These are phyloP conservation scores for Microtus pennsylvanicus DNA, from an alignment of 2,113 vertebrate genomes.

Conservation along the genomic window DNA sequence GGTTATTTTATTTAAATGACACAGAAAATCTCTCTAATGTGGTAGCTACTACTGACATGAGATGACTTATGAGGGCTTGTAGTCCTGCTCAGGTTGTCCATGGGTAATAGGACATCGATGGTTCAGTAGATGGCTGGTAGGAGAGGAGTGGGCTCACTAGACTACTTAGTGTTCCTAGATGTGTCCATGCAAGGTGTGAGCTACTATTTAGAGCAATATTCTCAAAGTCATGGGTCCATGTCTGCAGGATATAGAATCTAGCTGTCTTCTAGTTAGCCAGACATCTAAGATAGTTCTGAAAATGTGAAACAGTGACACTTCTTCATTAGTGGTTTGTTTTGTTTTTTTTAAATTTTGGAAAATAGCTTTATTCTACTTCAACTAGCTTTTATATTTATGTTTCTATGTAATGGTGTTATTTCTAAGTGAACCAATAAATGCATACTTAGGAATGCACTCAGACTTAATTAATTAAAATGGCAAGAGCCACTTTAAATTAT, in stretches of 20 bases:
- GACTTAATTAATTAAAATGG: constrained; percentile 41
- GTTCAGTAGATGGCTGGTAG: neutral
- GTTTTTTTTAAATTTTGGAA: neutral
- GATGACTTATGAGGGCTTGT: neutral
- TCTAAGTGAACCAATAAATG: constrained; percentile 45
- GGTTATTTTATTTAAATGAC: neutral
- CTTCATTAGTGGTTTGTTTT: neutral
- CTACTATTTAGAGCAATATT: neutral
- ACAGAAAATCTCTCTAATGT: neutral
- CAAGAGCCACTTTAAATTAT: constrained; percentile 45
- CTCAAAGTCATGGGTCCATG: neutral
- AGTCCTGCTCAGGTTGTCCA: neutral
- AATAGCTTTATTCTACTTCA: neutral
- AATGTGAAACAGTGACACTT: neutral
- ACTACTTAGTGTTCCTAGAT: neutral
- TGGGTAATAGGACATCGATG: neutral
- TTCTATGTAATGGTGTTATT: constrained; percentile 8
- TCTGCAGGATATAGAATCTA: neutral
- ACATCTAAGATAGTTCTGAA: constrained; percentile 33
- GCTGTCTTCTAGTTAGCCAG: constrained; percentile 14
- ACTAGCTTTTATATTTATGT: constrained; percentile 13
- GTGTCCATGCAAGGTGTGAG: neutral
- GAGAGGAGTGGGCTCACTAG: neutral
- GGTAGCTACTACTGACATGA: neutral
- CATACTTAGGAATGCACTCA: neutral